phyloP scores from a whole-genome alignment of 2,113 vertebrate genomes.

The Urocolius indicus region DNA sequence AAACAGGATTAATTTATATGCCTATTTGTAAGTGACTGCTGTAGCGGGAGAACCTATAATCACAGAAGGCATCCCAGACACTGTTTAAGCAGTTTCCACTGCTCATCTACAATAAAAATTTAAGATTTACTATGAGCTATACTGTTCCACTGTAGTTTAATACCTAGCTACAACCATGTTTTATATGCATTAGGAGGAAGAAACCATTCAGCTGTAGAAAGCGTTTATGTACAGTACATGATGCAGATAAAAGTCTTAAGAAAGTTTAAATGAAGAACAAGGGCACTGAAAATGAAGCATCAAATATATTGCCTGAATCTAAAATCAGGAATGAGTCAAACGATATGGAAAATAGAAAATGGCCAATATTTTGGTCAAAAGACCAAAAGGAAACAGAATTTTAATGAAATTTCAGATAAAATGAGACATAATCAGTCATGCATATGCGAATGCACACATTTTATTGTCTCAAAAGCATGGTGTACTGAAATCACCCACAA shows the following conservation, averaged over 20 bases:
- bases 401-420: conserved; percentile 51
- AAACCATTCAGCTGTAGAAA: conserved; percentile 67
- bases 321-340: conserved; percentile 62
- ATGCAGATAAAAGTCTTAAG: conserved; percentile 68
- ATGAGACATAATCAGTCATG: background rate
- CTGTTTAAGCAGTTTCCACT: conserved; percentile 41
- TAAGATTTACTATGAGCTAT: conserved; percentile 68
- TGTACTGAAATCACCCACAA: background rate
- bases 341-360: conserved; percentile 62
- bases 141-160: conserved; percentile 70
- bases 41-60: conserved; percentile 49
- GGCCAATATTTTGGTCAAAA: conserved; percentile 35
- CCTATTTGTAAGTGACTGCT: conserved; percentile 61
- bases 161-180: conserved; percentile 65
- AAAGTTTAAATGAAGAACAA: conserved; percentile 64
- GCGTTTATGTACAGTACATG: conserved; percentile 68
- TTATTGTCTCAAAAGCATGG: background rate
- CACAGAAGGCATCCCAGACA: conserved; percentile 47
- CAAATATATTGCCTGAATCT: conserved; percentile 60
- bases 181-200: conserved; percentile 72
- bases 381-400: conserved; percentile 27
- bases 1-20: conserved; percentile 65
- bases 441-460: background rate
- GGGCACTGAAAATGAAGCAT: conserved; percentile 61
- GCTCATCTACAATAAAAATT: conserved; percentile 55